A percentile compares a stretch with the other conserved stretches of the same genome.
These are phyloP conservation scores for Cotesia glomerata DNA, from an alignment of 1,140 invertebrate genomes.

Conservation along the genomic window DNA sequence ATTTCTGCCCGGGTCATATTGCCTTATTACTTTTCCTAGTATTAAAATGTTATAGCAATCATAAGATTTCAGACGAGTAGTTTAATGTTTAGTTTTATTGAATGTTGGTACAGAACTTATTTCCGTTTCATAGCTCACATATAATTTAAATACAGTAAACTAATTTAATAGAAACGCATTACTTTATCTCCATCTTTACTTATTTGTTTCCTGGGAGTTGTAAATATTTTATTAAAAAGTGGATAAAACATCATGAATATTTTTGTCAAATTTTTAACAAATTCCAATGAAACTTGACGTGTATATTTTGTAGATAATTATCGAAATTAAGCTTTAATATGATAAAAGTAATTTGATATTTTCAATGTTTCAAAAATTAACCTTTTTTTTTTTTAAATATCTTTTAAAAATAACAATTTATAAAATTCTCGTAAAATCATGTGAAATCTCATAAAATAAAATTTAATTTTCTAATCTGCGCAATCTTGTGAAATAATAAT, in stretches of 20 bases:
- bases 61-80: slow-evolving; percentile 15
- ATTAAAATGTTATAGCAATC: slow-evolving; percentile 24
- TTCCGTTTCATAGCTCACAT: neutral
- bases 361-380: no score
- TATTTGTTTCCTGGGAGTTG: neutral
- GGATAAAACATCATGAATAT: neutral
- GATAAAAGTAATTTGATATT: no score
- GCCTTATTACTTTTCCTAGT: neutral
- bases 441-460: no score
- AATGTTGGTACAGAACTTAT: neutral
- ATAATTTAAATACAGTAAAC: slow-evolving; percentile 28
- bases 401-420: no score
- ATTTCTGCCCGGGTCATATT: neutral
- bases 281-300: neutral
- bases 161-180: slow-evolving; percentile 31
- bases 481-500: no score
- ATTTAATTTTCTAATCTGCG: no score
- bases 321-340: neutral
- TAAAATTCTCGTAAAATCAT: no score
- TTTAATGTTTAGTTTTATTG: slow-evolving; percentile 10
- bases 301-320: no score
- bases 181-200: neutral
- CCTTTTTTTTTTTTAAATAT: no score
- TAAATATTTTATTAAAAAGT: neutral
- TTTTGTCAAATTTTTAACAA: neutral